Percentiles rank a stretch among this genome's conserved stretches.
These are phyloP conservation scores for Dendrocincla tyrannina DNA, from an alignment of 2,797 vertebrate species.

Conservation along the genomic window DNA sequence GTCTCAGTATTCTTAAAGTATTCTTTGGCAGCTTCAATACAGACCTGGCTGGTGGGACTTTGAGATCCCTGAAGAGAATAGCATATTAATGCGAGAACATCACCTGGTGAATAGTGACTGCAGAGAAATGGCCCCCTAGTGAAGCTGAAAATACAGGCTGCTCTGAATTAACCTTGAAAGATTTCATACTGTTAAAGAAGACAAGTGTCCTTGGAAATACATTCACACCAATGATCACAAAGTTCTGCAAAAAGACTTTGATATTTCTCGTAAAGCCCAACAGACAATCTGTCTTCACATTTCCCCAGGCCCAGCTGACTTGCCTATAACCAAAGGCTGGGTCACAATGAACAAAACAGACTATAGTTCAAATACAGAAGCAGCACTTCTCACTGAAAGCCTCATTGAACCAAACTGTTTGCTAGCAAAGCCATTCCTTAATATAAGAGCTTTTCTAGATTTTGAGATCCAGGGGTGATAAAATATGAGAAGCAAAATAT, in stretches of 20 bases:
- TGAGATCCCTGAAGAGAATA: not conserved
- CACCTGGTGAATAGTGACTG: not conserved
- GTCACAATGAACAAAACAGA: not conserved
- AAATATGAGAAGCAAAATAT: conserved; percentile 9
- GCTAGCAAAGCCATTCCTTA: not conserved
- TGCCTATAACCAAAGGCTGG: not conserved
- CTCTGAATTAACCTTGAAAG: not conserved
- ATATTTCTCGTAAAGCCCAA: not conserved
- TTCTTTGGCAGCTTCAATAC: not conserved
- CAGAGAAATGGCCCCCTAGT: not conserved
- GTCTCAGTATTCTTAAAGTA: not conserved
- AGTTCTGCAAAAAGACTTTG: not conserved
- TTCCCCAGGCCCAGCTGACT: not conserved
- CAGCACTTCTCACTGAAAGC: not conserved
- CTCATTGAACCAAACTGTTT: not conserved
- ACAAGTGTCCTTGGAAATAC: not conserved
- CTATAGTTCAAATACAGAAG: not conserved
- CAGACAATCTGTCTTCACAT: not conserved
- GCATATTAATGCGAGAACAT: not conserved
- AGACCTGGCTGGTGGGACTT: not conserved
- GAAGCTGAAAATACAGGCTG: not conserved
- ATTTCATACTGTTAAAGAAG: not conserved
- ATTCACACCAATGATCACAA: not conserved
- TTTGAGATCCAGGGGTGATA: not conserved
- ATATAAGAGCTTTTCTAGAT: not conserved